Conservation (phyloP, 2,888 invertebrate genomes). For the Parthenolecanium corni region DNA sequence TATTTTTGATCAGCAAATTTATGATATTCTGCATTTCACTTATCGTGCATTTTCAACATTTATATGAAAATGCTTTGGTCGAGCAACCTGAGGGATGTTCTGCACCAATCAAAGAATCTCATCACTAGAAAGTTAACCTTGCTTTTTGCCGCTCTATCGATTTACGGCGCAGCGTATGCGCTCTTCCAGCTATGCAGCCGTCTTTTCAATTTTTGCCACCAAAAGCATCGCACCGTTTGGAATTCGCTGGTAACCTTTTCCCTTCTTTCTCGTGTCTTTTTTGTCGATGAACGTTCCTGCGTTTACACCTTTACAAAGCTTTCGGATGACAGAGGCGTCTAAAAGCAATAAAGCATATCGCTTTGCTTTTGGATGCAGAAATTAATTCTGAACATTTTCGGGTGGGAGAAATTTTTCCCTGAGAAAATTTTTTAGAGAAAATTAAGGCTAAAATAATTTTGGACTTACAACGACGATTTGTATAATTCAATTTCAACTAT, state of each 20-base stretch:
- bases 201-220: not conserved
- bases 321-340: too few species aligned
- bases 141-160: constrained; percentile 27
- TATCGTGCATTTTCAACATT: not conserved
- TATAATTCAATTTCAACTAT: too few species aligned
- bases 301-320: too few species aligned
- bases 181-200: constrained; percentile 8
- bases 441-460: too few species aligned
- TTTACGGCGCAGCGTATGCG: constrained; percentile 13
- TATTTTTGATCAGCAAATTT: too few species aligned
- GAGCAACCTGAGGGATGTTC: constrained; percentile 19
- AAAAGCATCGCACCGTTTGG: too few species aligned
- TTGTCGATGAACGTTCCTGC: not conserved
- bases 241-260: constrained; percentile 3
- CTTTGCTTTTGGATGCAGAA: too few species aligned
- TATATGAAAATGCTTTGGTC: constrained; percentile 12
- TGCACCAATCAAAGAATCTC: not conserved
- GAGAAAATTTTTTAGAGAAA: too few species aligned
- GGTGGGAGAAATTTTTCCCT: too few species aligned
- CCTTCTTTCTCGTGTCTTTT: constrained; percentile 6
- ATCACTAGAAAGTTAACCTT: constrained; percentile 23
- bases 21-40: constrained; percentile 2
- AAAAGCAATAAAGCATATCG: too few species aligned
- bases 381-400: too few species aligned
- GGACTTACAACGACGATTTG: too few species aligned